Evolutionary conservation across 2,113 vertebrate species (phyloP), one percentile per base, ranked within the genome.

Genomic region (Zapus hudsonius): DNA sequence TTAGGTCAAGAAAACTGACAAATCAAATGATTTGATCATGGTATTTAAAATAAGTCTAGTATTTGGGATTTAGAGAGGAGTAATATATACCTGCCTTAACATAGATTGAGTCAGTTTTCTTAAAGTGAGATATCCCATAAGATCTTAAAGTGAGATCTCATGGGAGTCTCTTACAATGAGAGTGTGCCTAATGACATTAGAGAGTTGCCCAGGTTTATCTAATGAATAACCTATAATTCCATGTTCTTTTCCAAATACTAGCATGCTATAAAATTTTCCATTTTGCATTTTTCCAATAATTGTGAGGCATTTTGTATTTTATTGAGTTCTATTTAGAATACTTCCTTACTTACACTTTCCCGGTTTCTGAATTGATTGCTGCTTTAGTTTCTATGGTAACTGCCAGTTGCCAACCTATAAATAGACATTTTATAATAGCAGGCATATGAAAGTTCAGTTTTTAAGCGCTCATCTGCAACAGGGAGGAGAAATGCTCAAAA

Each of bases 331-430:
- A 89, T 95, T 95, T 84, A 86, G 90, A 95, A 90, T 25, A 79
- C 64, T 90, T 95, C 89, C 92, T 93, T 95, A 90, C 92, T 96
- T 95, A 96, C 66, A 82, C 69, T 93, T 94, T 33, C 57, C 78
- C 84, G 70, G 87, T 83, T 94, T 95, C 91, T 81, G 91, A 96
- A 96, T 87, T 90, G 89, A 97, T 95, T 92, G 81, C 93, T 92
- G 40, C 93, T 94, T 95, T 93, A 89, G 97, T 97, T 97, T 95
- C 97, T 92, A 97, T 98, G 94, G 96, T 78, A 97, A 98, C 97
- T 94, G 91, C 78, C 95, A 93, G 90, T 95, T 97, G 83, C 90
- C 93, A 94, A 90, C 91, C 95, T 97, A 95, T 96, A 96, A 97
- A 97, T 96, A 98, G 95, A 90, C 84, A 84, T 89, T 93, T 97